Evolutionary conservation across 1,140 invertebrate genomes (phyloP), one percentile per base, ranked within the genome.

Genomic region (Eubasilissa regina): DNA sequence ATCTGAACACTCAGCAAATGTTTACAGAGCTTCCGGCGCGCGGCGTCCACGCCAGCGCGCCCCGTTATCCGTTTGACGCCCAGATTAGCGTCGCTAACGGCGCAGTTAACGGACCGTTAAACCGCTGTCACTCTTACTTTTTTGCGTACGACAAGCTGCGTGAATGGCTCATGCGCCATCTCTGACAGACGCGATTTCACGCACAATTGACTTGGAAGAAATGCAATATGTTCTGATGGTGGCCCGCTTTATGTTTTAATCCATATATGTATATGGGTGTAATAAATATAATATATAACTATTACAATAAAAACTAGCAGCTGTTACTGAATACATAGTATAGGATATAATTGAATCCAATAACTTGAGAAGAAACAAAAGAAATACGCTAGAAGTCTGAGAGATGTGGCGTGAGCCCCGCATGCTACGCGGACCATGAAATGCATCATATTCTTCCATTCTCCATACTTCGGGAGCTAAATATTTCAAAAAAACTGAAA

Each of bases 61-160:
- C n/a, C 53, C 53, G 53, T 56, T 56, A 56, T 19, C 19, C 53
- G 53, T n/a, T 13, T 17, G 6, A 17, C 53, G 53, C 9, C 53
- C 9, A 8, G 6, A 15, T 15, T 19, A n/a, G 53, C 53, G n/a
- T 56, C 21, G 19, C 58, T 62, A 62, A 62, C 58, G 58, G 25
- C 25, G 60, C 60, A 19, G 60, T 19, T 25, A 47, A 25, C 62
- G 62, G 21, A 0, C 62, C 43, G 62, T 43, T 64, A 66, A 17
- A 43, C 25, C 7, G n/a, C 4, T 56, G n/a, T 66, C 62, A 47
- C 62, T 66, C 62, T 66, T 66, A 66, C 62, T 66, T 66, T n/a
- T 8, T 56, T 0, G n/a, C 15, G 13, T 21, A 21, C 17, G 62
- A 25, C 9, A 66, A 4, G 60, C 60, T 64, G 21, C 15, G 21